Conservation (phyloP, 2,113 vertebrate genomes). For the Irena cyanogastra region DNA sequence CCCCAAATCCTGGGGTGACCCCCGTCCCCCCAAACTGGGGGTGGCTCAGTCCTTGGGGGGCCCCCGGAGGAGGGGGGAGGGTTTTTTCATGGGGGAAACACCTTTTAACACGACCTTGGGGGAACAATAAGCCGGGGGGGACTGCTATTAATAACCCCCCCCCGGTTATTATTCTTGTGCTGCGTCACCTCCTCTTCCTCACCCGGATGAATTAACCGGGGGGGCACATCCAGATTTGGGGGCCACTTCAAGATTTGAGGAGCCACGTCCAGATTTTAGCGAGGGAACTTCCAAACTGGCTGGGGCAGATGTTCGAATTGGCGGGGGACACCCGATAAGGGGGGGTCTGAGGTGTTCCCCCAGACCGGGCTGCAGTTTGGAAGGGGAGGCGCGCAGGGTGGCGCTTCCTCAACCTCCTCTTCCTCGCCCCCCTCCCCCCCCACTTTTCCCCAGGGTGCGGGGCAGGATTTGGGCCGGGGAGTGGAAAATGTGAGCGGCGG, state of each 20-base stretch:
- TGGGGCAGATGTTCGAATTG: too few species aligned
- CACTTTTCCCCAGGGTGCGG: neutral
- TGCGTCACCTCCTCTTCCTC: neutral
- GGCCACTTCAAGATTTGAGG: neutral
- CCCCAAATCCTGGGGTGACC: neutral
- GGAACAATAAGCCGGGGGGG: neutral
- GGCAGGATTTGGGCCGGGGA: neutral
- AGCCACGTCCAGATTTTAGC: neutral
- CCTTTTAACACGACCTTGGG: neutral
- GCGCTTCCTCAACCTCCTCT: neutral
- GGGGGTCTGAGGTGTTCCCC: neutral
- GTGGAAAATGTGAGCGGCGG: slow-evolving; percentile 25
- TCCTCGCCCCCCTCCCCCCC: neutral
- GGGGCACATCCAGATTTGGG: neutral
- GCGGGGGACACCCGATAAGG: neutral
- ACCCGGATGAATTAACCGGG: neutral
- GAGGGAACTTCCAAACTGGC: neutral
- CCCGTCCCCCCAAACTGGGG: neutral
- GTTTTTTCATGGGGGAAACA: neutral
- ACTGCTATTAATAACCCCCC: neutral
- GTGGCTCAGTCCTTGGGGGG: neutral
- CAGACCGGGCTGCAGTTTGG: neutral
- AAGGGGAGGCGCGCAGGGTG: neutral
- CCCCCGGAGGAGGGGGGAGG: neutral
- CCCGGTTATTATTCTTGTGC: neutral